phyloP scores from a whole-genome alignment of 2,888 invertebrate species.

The Lasioglossum zephyrum region DNA sequence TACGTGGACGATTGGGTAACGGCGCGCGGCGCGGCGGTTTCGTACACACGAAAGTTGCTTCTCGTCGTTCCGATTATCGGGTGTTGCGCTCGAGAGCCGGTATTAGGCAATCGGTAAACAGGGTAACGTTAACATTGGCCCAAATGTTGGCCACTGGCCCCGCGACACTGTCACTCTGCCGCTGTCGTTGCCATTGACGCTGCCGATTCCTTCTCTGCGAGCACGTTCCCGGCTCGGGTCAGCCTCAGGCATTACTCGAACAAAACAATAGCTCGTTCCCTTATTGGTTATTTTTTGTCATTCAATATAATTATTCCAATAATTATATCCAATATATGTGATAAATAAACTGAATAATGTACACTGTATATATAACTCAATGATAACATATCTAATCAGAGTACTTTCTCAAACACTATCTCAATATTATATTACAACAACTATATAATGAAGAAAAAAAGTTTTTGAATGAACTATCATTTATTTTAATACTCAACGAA shows the following conservation, averaged over 20 bases:
- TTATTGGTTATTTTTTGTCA: background rate
- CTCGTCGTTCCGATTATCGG: constrained; percentile 54
- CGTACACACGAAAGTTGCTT: constrained; percentile 34
- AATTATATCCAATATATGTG: no score
- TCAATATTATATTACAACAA: no score
- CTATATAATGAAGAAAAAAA: no score
- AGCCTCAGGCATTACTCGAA: background rate
- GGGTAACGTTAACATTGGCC: constrained; percentile 80
- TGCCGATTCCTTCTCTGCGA: background rate
- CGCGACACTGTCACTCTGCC: constrained; percentile 29
- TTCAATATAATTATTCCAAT: no score
- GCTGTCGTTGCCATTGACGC: background rate
- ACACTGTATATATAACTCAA: no score
- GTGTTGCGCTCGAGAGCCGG: constrained; percentile 39
- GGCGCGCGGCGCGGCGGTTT: background rate
- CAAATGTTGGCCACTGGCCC: constrained; percentile 81
- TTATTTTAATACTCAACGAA: no score
- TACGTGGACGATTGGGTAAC: constrained; percentile 61
- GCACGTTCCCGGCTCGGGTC: background rate
- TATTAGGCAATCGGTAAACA: constrained; percentile 71
- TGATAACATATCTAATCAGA: no score
- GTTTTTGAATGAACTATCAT: no score
- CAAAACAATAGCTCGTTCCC: background rate
- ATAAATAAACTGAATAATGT: no score
- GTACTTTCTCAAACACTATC: no score